Evolutionary conservation across 2,797 vertebrate genomes (phyloP).

Genomic region (Atherinosoma microstoma): DNA sequence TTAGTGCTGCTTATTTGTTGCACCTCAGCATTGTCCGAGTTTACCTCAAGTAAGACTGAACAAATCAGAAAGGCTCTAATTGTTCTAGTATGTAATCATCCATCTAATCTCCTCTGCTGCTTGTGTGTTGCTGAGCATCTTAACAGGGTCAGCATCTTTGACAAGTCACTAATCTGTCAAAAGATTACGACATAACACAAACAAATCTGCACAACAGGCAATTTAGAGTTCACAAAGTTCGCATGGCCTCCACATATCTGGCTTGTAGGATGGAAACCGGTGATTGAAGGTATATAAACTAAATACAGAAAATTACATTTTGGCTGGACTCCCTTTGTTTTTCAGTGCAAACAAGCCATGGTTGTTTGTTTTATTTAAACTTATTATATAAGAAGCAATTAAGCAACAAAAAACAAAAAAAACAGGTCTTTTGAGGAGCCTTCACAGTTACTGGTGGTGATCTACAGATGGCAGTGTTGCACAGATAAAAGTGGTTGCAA

Average conservation of each 20-base stretch:
- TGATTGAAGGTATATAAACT: conserved; percentile 52
- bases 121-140: conserved; percentile 9
- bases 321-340: conserved; percentile 40
- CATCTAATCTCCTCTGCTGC: not conserved
- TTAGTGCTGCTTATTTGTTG: not conserved
- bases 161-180: conserved; percentile 25
- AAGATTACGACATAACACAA: conserved; percentile 30
- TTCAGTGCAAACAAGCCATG: conserved; percentile 52
- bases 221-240: conserved; percentile 52
- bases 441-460: conserved; percentile 5
- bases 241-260: conserved; percentile 50
- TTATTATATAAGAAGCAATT: conserved; percentile 49
- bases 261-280: conserved; percentile 57
- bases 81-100: not conserved
- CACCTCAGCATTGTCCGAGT: fast-evolving
- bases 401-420: no score
- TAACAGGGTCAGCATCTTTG: conserved; percentile 12
- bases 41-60: not conserved
- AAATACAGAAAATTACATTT: conserved; percentile 66
- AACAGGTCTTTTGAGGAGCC: conserved; percentile 28
- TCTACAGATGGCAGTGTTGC: conserved; percentile 74
- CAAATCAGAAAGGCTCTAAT: not conserved
- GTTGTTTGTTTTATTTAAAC: conserved; percentile 50
- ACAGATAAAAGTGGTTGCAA: conserved; percentile 27
- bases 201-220: conserved; percentile 42